phyloP scores from a whole-genome alignment of 2,888 invertebrate species.

The Ferrisia virgata region DNA sequence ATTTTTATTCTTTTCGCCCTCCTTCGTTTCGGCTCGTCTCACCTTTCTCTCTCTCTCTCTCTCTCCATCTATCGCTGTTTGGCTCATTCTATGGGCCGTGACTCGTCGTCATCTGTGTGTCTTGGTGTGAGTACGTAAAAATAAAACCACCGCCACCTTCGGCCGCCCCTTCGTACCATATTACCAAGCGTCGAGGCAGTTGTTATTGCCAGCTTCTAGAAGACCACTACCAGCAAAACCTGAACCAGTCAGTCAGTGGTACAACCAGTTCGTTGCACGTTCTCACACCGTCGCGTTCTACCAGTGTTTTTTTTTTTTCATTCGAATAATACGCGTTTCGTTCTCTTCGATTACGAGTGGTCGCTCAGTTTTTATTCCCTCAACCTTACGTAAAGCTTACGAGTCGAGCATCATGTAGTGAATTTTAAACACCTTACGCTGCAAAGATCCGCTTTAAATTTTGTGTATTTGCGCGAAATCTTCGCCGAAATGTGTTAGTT shows the following conservation, averaged over 20 bases:
- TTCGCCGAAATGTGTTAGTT: background rate
- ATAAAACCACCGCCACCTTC: too few species aligned
- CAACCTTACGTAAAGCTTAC: background rate
- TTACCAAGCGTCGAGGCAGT: background rate
- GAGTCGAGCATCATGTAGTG: background rate
- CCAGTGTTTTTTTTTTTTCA: background rate
- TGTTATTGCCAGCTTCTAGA: background rate
- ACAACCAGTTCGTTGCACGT: background rate
- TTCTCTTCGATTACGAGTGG: background rate
- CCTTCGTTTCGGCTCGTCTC: too few species aligned
- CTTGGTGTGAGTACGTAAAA: background rate
- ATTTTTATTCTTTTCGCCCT: background rate
- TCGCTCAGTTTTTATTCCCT: too few species aligned
- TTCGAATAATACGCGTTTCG: background rate
- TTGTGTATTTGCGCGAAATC: too few species aligned
- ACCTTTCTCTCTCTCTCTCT: too few species aligned
- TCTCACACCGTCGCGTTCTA: background rate
- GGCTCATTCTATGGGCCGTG: background rate
- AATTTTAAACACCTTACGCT: background rate
- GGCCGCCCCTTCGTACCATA: background rate
- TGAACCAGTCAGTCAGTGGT: background rate
- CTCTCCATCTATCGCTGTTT: too few species aligned
- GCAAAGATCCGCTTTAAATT: too few species aligned
- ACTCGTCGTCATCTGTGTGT: background rate
- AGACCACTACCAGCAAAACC: background rate